Evolutionary conservation across 2,888 invertebrate species (phyloP).

Genomic region (Aethes cnicana): DNA sequence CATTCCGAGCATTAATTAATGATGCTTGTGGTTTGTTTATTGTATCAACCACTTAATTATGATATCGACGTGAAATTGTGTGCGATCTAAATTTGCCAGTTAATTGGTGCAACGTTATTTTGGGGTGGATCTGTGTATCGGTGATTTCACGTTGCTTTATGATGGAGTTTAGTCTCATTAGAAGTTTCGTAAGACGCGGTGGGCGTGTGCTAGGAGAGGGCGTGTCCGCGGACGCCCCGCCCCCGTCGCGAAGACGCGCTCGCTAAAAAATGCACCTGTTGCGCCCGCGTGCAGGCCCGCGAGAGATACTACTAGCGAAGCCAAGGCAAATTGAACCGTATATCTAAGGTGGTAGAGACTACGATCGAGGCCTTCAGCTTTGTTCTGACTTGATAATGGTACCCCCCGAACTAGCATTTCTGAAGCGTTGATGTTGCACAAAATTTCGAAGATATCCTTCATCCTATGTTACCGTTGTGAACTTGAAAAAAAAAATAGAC

Average conservation of each 20-base stretch:
- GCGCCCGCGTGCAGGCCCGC: slow-evolving; percentile 34
- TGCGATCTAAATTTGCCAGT: slow-evolving; percentile 19
- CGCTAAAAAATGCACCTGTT: slow-evolving; percentile 58
- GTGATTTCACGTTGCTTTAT: neutral
- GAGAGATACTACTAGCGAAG: no score
- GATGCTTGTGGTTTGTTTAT: slow-evolving; percentile 48
- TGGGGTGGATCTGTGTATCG: neutral
- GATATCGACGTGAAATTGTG: slow-evolving; percentile 44
- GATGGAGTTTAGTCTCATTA: slow-evolving; percentile 6
- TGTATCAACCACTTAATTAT: slow-evolving; percentile 25
- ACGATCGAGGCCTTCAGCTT: no score
- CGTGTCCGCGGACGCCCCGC: slow-evolving; percentile 62
- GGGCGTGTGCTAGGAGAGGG: slow-evolving; percentile 66
- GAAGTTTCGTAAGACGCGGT: slow-evolving; percentile 35
- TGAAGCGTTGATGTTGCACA: no score
- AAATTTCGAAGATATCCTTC: no score
- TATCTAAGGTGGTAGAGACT: no score
- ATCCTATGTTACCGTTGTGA: no score
- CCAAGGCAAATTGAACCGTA: no score
- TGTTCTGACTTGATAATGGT: no score
- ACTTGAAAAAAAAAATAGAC: no score
- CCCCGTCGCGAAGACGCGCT: slow-evolving; percentile 65
- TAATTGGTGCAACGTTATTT: no score
- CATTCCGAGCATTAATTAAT: slow-evolving; percentile 47
- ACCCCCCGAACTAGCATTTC: no score